These are phyloP conservation scores for Atta texana DNA, from an alignment of 1,140 invertebrate genomes.

Conservation along the genomic window DNA sequence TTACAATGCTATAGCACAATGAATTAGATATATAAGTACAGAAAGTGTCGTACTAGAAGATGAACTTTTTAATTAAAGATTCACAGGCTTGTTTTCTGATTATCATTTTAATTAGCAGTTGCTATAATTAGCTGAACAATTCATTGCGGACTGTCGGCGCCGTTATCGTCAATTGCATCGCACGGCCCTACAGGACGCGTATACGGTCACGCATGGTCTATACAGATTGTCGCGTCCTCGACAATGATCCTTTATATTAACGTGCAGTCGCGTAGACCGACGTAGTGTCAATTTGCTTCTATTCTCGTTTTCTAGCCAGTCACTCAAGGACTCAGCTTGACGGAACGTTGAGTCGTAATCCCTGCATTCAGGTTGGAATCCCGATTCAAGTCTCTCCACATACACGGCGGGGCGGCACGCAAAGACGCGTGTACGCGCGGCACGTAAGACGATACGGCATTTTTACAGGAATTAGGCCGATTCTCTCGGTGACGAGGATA, in stretches of 20 bases:
- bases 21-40: background rate
- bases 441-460: background rate
- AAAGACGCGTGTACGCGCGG: background rate
- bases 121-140: conserved; percentile 41
- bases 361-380: conserved; percentile 39
- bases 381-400: conserved; percentile 25
- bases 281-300: conserved; percentile 55
- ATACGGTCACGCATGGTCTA: conserved; percentile 16
- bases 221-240: conserved; percentile 42
- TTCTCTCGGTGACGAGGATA: conserved; percentile 1
- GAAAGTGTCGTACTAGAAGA: background rate
- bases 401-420: background rate
- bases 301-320: conserved; percentile 55
- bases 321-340: conserved; percentile 32
- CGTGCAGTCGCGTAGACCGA: conserved; percentile 35
- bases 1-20: background rate
- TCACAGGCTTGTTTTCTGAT: background rate
- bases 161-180: conserved; percentile 9
- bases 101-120: conserved; percentile 24
- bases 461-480: conserved; percentile 20
- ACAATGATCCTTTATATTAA: conserved; percentile 59
- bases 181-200: background rate
- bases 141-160: background rate
- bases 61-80: background rate
- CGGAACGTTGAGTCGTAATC: conserved; percentile 43